These are phyloP conservation scores for Puma concolor DNA, from an alignment of 2,113 vertebrate species.

Conservation along the genomic window DNA sequence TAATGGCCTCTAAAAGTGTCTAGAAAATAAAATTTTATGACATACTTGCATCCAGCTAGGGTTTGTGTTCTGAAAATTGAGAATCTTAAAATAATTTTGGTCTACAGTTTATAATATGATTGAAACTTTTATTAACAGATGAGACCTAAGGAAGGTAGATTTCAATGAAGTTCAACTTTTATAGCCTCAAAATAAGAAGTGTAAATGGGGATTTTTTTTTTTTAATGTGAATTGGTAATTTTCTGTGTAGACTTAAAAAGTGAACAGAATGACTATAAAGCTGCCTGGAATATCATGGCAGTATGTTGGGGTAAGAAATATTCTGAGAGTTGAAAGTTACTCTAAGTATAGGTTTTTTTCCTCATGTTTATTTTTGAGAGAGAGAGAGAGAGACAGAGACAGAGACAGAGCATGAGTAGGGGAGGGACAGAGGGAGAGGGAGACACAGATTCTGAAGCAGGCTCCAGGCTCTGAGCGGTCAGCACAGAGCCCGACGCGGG, in stretches of 20 bases:
- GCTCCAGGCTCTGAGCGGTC: no score
- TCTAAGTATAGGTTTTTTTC: neutral
- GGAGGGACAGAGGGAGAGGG: no score
- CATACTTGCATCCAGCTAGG: neutral
- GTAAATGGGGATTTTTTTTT: neutral
- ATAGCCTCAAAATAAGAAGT: neutral
- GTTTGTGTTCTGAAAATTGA: conserved; percentile 32
- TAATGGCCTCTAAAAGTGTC: neutral
- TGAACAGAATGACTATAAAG: neutral
- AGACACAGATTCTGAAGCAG: no score
- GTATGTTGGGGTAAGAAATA: neutral
- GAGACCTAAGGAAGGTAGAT: neutral
- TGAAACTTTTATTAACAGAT: neutral
- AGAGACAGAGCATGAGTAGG: no score
- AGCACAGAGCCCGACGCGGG: no score
- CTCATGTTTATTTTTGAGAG: no score
- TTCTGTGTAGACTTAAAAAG: conserved; percentile 18
- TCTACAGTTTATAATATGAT: neutral
- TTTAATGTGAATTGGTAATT: neutral
- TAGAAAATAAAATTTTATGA: conserved; percentile 34
- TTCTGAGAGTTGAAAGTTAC: neutral
- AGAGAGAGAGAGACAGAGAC: no score
- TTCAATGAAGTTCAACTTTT: neutral
- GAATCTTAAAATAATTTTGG: neutral
- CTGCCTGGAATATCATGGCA: neutral